Evolutionary conservation across 2,888 invertebrate species (phyloP).

Genomic region (Cactoblastis cactorum): DNA sequence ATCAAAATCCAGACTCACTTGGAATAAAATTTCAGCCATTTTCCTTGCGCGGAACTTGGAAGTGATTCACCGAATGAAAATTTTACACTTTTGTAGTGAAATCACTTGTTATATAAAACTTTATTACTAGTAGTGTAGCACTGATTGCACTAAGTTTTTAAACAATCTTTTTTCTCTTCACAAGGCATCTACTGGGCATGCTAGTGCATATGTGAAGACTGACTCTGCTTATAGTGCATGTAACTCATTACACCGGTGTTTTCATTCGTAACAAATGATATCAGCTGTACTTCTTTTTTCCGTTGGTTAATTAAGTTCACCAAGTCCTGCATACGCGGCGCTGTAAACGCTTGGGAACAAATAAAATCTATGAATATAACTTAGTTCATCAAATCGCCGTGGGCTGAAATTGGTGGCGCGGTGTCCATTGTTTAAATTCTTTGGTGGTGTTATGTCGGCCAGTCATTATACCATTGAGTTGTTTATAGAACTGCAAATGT

Average conservation of each 20-base stretch:
- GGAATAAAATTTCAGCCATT: constrained; percentile 30
- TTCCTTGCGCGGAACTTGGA: constrained; percentile 28
- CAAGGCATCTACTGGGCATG: not conserved
- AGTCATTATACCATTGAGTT: constrained; percentile 13
- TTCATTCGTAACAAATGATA: constrained; percentile 32
- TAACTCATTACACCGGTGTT: constrained; percentile 24
- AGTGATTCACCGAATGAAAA: constrained; percentile 35
- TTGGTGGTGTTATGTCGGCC: constrained; percentile 17
- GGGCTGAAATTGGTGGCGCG: not conserved
- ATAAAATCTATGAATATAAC: too few species aligned
- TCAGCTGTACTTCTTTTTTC: constrained; percentile 22
- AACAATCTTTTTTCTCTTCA: constrained; percentile 29
- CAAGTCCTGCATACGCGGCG: too few species aligned
- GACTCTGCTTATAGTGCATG: not conserved
- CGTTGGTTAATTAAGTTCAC: too few species aligned
- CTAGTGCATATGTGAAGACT: not conserved
- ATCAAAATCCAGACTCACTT: too few species aligned
- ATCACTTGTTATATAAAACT: constrained; percentile 39
- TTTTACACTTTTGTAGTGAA: constrained; percentile 43
- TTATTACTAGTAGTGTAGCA: constrained; percentile 28
- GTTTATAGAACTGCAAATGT: constrained; percentile 2
- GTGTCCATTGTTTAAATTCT: constrained; percentile 6
- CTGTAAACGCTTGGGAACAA: too few species aligned
- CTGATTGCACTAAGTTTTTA: constrained; percentile 33
- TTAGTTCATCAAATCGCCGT: too few species aligned